Evolutionary conservation across 2,888 invertebrate species (phyloP).

Genomic region (Thymelicus lineola): DNA sequence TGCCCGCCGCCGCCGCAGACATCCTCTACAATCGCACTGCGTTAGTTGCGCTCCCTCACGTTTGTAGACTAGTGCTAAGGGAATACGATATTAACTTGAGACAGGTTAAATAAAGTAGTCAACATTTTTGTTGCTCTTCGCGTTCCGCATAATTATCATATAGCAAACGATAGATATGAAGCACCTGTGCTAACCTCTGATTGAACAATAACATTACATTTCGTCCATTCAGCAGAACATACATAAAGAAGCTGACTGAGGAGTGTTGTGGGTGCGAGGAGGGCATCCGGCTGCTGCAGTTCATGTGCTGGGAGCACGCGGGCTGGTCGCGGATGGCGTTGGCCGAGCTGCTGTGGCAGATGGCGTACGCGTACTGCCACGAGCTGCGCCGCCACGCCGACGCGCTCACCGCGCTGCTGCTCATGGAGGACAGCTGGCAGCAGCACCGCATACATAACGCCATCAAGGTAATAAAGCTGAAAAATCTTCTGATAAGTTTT

Average conservation of each 20-base stretch:
- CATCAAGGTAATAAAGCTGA: slow-evolving; percentile 86
- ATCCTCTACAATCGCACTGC: slow-evolving; percentile 91
- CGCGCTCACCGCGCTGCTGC: slow-evolving; percentile 92
- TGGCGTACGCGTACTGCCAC: slow-evolving; percentile 95
- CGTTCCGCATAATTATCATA: no score
- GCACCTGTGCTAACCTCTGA: background rate
- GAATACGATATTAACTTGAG: no score
- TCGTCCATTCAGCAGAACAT: slow-evolving; percentile 66
- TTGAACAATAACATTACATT: slow-evolving; percentile 3
- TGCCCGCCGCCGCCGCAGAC: slow-evolving; percentile 87
- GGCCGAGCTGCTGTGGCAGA: slow-evolving; percentile 96
- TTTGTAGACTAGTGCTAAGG: no score
- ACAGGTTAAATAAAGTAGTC: no score
- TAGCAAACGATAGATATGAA: no score
- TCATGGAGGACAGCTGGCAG: slow-evolving; percentile 98
- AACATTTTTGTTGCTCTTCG: no score
- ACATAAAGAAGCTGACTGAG: slow-evolving; percentile 97
- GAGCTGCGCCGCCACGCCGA: slow-evolving; percentile 97
- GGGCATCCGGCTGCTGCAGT: slow-evolving; percentile 94
- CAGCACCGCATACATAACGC: slow-evolving; percentile 97
- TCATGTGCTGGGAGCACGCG: slow-evolving; percentile 98
- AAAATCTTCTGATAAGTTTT: no score
- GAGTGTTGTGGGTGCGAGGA: slow-evolving; percentile 97
- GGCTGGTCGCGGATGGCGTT: slow-evolving; percentile 95
- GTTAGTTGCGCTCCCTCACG: slow-evolving; percentile 1